These are phyloP conservation scores for Meteorus sp. DNA, from an alignment of 1,140 invertebrate species.

Conservation along the genomic window DNA sequence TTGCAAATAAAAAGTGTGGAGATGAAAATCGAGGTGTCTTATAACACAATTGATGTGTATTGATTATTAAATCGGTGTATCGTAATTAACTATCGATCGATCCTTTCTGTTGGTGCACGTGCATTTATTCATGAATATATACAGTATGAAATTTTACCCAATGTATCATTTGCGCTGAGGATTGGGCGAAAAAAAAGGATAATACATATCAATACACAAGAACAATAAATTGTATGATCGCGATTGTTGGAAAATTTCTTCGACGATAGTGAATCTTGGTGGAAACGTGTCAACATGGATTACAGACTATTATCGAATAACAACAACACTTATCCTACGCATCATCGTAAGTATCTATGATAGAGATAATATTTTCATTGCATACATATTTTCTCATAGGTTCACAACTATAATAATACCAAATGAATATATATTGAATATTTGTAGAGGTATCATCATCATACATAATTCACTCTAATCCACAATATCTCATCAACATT, in stretches of 20 bases:
- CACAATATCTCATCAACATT: too few species aligned
- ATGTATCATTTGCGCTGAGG: too few species aligned
- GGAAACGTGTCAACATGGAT: constrained; percentile 37
- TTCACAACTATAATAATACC: neutral
- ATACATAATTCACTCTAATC: too few species aligned
- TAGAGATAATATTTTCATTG: constrained; percentile 16
- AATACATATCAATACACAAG: neutral
- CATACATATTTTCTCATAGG: constrained; percentile 11
- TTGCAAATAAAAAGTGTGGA: too few species aligned
- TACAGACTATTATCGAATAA: constrained; percentile 43
- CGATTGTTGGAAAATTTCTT: neutral
- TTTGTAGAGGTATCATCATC: neutral
- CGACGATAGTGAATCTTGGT: neutral
- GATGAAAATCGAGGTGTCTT: too few species aligned
- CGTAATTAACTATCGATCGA: too few species aligned
- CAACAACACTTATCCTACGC: constrained; percentile 40
- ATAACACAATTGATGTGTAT: too few species aligned
- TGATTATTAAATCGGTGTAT: too few species aligned
- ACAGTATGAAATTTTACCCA: too few species aligned
- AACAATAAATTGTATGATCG: neutral
- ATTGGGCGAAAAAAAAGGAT: too few species aligned
- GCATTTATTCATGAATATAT: too few species aligned
- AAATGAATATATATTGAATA: neutral
- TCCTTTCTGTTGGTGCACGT: too few species aligned
- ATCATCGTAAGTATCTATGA: constrained; percentile 42